Base-by-base conservation (phyloP, 2,113 vertebrate species). In the Telmatochromis sp. region DNA sequence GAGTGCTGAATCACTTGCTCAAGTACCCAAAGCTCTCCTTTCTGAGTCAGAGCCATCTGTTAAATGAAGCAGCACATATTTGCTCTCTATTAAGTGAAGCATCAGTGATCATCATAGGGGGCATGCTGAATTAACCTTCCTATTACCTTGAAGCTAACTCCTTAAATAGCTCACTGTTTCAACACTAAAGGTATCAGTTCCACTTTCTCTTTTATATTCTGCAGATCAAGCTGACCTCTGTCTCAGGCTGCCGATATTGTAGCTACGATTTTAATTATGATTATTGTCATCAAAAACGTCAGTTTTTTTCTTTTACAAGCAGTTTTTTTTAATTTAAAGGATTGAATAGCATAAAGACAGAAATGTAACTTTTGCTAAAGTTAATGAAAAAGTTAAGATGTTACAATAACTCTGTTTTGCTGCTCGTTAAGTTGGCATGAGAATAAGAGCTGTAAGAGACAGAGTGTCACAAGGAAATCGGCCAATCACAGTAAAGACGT, bases 1-100 rank as follows among this genome's bases (percentile, higher is more conserved):
- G 89, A 82, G 89, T 26, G 85, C 87, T 93, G 94, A 95, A 95
- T 95, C 93, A 94, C 87, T 94, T 89, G 90, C 93, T 91, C 90
- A 94, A 95, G 94, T 92, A 93, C 82, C 95, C 92, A 92, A 92
- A 93, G 92, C 94, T 93, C 88, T 92, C 90, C 87, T 91, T 92
- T 93, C 93, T 93, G 90, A 95, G 88, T 92, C 92, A 65, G 83
- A 93, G 93, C 93, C 94, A 93, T 95, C 95, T 95, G 95, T 93
- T 94, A 91, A 95, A 94, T 93, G 94, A 95, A 95, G 94, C 95
- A 94, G 95, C 93, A 94, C 95, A 95, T 95, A 96, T 96, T 95
- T 95, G 93, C 91, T 95, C 94, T 95, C 90, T 92, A 93, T 95
- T 94, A 95, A 93, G 94, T 95, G 91, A 94, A 94, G 94, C 94